Evolutionary conservation across 2,888 invertebrate species (phyloP).

Genomic region (Agrenia bidenticulata): DNA sequence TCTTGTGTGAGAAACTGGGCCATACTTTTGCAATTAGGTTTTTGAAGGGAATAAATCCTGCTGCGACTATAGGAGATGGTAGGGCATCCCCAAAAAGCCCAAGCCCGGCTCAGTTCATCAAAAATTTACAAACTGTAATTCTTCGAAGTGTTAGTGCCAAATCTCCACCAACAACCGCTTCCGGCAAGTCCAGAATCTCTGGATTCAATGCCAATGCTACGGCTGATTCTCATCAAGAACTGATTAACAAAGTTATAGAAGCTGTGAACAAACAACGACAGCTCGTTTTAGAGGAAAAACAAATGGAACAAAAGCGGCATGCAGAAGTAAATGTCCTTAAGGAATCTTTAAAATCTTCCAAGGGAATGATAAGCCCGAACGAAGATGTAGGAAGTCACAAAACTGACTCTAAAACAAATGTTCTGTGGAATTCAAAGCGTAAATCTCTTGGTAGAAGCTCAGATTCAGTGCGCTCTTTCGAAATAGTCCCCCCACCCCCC

Average conservation of each 20-base stretch:
- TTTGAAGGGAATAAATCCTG: slow-evolving; percentile 6
- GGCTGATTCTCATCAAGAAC: neutral
- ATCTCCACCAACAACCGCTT: neutral
- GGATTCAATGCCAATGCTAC: neutral
- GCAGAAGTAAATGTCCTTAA: too few species aligned
- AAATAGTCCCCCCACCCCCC: too few species aligned
- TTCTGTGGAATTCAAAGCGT: too few species aligned
- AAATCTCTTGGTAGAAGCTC: too few species aligned
- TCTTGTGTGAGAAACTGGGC: slow-evolving; percentile 1
- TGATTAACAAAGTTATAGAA: neutral
- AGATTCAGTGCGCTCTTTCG: too few species aligned
- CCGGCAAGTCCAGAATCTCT: neutral
- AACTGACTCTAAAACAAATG: too few species aligned
- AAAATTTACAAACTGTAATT: neutral
- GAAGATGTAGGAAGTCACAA: too few species aligned
- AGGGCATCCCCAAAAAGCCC: neutral
- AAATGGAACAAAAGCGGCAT: neutral
- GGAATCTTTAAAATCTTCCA: too few species aligned
- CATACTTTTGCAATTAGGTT: neutral
- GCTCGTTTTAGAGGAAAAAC: slow-evolving; percentile 6
- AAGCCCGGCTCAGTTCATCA: neutral
- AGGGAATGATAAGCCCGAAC: too few species aligned
- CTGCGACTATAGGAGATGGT: neutral
- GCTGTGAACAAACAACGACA: neutral
- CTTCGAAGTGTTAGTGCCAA: neutral